These are phyloP conservation scores for Monochamus saltuarius DNA, from an alignment of 1,140 invertebrate species.

Conservation along the genomic window DNA sequence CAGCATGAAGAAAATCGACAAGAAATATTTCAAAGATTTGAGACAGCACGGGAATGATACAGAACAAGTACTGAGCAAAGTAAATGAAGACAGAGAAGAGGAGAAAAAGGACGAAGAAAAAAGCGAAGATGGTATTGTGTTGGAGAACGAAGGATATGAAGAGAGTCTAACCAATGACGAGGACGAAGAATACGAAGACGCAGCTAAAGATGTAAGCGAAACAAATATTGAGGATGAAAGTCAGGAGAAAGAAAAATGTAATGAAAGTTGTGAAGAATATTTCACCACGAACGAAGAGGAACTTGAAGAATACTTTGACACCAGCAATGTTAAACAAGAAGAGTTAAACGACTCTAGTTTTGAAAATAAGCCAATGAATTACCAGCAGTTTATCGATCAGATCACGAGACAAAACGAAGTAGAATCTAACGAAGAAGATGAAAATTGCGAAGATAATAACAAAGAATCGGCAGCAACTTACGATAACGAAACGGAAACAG, in stretches of 20 bases:
- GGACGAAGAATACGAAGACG: background rate
- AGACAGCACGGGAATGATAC: background rate
- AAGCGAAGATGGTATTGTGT: background rate
- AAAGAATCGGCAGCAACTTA: no score
- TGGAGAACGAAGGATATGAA: background rate
- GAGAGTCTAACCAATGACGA: slow-evolving; percentile 12
- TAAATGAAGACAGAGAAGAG: background rate
- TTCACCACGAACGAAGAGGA: no score
- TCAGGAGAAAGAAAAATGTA: background rate
- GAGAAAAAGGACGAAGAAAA: slow-evolving; percentile 22
- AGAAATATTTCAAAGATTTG: background rate
- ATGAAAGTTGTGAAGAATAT: no score
- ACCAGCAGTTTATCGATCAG: no score
- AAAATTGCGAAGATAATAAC: background rate
- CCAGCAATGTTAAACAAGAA: slow-evolving; percentile 7
- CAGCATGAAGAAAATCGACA: background rate
- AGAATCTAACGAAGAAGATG: background rate
- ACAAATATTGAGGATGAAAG: no score
- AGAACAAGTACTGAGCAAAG: background rate
- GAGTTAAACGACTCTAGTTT: background rate
- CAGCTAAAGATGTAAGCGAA: background rate
- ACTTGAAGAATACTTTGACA: background rate
- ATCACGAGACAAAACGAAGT: slow-evolving; percentile 9
- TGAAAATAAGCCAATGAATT: no score
- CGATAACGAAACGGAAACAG: no score